Evolutionary conservation across 2,797 vertebrate species (phyloP).

Genomic region (Eupleurogrammus muticus): DNA sequence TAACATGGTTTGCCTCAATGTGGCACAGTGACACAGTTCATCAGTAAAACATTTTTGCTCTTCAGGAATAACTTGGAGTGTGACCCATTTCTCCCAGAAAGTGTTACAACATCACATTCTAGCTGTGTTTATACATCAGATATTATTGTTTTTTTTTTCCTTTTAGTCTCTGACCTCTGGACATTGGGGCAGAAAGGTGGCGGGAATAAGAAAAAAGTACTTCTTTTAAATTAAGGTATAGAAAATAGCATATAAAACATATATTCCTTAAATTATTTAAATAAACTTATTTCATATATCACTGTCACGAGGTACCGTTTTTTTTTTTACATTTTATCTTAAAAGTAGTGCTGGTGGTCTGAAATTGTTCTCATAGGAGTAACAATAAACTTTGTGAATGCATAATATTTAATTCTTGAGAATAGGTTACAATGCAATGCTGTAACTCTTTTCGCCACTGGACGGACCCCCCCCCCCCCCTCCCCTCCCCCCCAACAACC

Average conservation of each 20-base stretch:
- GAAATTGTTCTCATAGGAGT: slow-evolving; percentile 87
- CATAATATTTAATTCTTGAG: slow-evolving; percentile 88
- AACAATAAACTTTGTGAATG: slow-evolving; percentile 89
- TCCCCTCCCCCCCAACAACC: slow-evolving; percentile 57
- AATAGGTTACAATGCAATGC: slow-evolving; percentile 88
- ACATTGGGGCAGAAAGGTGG: slow-evolving; percentile 80
- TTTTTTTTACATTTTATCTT: slow-evolving; percentile 83
- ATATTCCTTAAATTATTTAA: slow-evolving; percentile 91
- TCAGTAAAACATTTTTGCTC: slow-evolving; percentile 85
- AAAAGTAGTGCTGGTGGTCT: slow-evolving; percentile 90
- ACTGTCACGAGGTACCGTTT: slow-evolving; percentile 86
- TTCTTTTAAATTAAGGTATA: slow-evolving; percentile 89
- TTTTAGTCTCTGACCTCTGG: slow-evolving; percentile 80
- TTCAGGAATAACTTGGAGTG: slow-evolving; percentile 85
- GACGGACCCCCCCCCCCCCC: slow-evolving; percentile 60
- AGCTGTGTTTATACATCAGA: slow-evolving; percentile 83
- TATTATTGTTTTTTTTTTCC: slow-evolving; percentile 60
- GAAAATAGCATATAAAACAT: slow-evolving; percentile 92
- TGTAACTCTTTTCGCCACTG: slow-evolving; percentile 85
- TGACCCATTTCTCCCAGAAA: slow-evolving; percentile 86
- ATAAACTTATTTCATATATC: slow-evolving; percentile 89
- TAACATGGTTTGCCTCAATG: slow-evolving; percentile 81
- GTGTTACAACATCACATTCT: slow-evolving; percentile 88
- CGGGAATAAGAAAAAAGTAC: slow-evolving; percentile 86
- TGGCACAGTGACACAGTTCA: slow-evolving; percentile 89